phyloP scores from a whole-genome alignment of 2,888 invertebrate genomes.

The Corbicula japonica region DNA sequence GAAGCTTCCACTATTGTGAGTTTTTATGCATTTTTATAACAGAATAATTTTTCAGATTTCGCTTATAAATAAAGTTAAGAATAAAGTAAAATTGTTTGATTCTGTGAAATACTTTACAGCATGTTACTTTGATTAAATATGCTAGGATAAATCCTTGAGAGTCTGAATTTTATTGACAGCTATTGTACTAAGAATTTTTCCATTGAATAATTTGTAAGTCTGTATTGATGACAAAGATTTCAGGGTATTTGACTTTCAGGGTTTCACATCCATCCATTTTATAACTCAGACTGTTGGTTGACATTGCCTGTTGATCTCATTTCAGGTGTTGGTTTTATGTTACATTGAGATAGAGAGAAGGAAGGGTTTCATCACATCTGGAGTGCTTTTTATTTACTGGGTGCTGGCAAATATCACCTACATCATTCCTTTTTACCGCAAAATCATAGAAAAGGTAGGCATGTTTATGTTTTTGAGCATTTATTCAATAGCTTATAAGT shows the following conservation, averaged over 20 bases:
- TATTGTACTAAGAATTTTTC: not conserved
- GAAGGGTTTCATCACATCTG: conserved; percentile 83
- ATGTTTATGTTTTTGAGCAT: not conserved
- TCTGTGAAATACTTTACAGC: not conserved
- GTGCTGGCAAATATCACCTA: conserved; percentile 72
- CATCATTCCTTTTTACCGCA: conserved; percentile 82
- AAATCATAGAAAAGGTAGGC: conserved; percentile 74
- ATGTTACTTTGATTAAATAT: not conserved
- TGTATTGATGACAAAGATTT: not conserved
- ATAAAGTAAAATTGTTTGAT: not conserved
- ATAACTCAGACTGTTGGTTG: not conserved
- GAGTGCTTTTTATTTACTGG: conserved; percentile 82
- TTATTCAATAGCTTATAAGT: not conserved
- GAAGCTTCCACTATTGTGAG: conserved; percentile 63
- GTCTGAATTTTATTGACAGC: not conserved
- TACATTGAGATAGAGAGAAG: conserved; percentile 80
- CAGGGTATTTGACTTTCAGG: not conserved
- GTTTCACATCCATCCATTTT: not conserved
- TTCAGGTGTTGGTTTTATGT: conserved; percentile 78
- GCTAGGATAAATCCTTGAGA: not conserved
- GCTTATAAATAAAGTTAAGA: not conserved
- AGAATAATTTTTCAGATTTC: not conserved
- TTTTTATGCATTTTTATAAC: not conserved
- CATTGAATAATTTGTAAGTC: not conserved
- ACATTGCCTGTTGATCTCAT: conserved; percentile 11